phyloP scores from a whole-genome alignment of 2,888 invertebrate genomes.

The Drosophila rellima region DNA sequence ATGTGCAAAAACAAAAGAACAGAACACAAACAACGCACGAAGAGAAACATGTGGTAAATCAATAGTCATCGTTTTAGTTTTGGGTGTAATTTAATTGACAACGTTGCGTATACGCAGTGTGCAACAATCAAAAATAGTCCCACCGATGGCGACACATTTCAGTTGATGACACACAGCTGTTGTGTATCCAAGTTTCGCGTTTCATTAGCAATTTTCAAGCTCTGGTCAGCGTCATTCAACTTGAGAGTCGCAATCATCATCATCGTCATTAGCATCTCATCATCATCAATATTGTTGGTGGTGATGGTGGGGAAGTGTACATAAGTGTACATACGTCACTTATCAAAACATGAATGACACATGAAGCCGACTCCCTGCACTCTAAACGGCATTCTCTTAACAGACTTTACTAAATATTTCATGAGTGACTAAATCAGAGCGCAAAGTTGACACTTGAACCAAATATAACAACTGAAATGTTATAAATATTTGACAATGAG shows the following conservation, averaged over 20 bases:
- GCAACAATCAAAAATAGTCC: constrained; percentile 17
- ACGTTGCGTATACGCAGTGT: constrained; percentile 13
- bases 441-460: constrained; percentile 11
- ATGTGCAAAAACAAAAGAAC: background rate
- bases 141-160: constrained; percentile 9
- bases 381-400: constrained; percentile 13
- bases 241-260: constrained; percentile 19
- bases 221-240: constrained; percentile 23
- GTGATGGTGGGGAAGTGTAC: no score
- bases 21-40: background rate
- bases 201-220: constrained; percentile 33
- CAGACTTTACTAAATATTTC: constrained; percentile 20
- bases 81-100: constrained; percentile 23
- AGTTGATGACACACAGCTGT: background rate
- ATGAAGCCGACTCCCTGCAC: background rate
- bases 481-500: constrained; percentile 15
- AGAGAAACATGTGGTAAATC: constrained; percentile 17
- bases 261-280: constrained; percentile 22
- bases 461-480: background rate
- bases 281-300: background rate
- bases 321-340: background rate
- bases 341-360: constrained; percentile 18
- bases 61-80: constrained; percentile 15
- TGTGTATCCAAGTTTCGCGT: constrained; percentile 20
- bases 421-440: constrained; percentile 15